Evolutionary conservation across 2,797 vertebrate genomes (phyloP), one percentile per base, ranked within the genome.

Genomic region (Nothura maculosa): DNA sequence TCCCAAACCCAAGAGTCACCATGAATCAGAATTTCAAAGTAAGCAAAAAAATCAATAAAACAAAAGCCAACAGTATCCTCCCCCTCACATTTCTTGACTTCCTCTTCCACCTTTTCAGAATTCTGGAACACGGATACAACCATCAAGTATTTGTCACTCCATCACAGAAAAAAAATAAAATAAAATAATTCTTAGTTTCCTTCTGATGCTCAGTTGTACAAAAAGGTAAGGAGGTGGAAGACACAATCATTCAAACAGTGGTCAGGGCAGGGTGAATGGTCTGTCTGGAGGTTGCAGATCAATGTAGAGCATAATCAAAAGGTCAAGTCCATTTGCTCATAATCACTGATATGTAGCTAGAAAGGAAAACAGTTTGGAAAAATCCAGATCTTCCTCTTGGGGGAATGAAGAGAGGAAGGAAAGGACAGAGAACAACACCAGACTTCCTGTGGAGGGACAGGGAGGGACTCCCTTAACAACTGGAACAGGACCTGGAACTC

Each of bases 391-490:
- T 86, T 68, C 16, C 85, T 84, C 90, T 42, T 80, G 64, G 22
- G 92, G 72, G 27, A 85, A 79, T 40, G 82, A 91, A 2, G 12
- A 74, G 63, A 81, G 89, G 95, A 94, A 92, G 95, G 79, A 93
- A 95, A 89, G 62, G 63, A 54, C 67, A 67, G 70, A 94, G 85
- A 95, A 95, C 95, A 96, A 89, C 76, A 85, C 82, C 92, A 95
- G 89, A 93, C 94, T 96, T 96, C 93, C 95, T 95, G 92, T 63
- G 43, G 77, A 86, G 80, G 54, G 80, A 86, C 66, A n/a, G n/a
- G n/a, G n/a, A n/a, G n/a, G n/a, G n/a, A n/a, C 62, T 89, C 87
- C 80, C 85, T 95, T 52, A 87, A 7, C 48, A 94, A 78, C 81
- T 92, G 72, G 78, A 95, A 89, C 47, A 60, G 58, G 55, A 91